Conservation (phyloP, 2,888 invertebrate species). For the Brachyptera risi region DNA sequence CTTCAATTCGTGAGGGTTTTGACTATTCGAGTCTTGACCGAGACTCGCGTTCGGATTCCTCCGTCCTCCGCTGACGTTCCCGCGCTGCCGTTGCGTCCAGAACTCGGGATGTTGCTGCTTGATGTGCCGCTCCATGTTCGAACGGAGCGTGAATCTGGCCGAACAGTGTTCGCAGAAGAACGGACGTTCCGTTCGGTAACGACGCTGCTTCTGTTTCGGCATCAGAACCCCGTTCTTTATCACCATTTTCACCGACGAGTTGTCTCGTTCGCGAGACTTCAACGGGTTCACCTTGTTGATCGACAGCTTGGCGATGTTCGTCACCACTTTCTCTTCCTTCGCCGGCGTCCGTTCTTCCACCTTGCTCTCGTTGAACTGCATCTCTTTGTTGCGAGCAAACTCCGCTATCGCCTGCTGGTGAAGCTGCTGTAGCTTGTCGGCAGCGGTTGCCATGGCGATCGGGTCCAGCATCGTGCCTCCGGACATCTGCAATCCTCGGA, state of each 20-base stretch:
- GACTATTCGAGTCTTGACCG: conserved; percentile 24
- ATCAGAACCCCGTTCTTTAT: conserved; percentile 85
- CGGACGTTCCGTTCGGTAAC: conserved; percentile 85
- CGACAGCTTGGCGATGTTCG: background rate
- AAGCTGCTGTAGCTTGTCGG: conserved; percentile 36
- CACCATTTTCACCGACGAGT: conserved; percentile 76
- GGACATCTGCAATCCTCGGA: conserved; percentile 63
- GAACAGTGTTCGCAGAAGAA: conserved; percentile 89
- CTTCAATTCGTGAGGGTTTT: background rate
- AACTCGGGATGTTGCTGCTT: conserved; percentile 91
- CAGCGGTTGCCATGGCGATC: conserved; percentile 34
- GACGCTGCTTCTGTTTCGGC: conserved; percentile 87
- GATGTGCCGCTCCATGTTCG: conserved; percentile 92
- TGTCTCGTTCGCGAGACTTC: conserved; percentile 40
- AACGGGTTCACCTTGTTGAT: conserved; percentile 48
- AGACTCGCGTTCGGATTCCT: conserved; percentile 43
- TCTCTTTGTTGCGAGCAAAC: conserved; percentile 19
- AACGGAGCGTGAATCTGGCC: conserved; percentile 84
- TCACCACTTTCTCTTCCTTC: conserved; percentile 8
- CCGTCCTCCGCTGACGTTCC: conserved; percentile 49
- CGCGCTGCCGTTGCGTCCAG: conserved; percentile 75
- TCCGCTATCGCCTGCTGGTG: conserved; percentile 41
- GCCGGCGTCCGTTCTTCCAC: background rate
- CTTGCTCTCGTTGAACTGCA: conserved; percentile 8
- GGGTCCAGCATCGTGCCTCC: conserved; percentile 59